Base-by-base conservation (phyloP, 2,113 vertebrate genomes). In the Peromyscus polionotus region DNA sequence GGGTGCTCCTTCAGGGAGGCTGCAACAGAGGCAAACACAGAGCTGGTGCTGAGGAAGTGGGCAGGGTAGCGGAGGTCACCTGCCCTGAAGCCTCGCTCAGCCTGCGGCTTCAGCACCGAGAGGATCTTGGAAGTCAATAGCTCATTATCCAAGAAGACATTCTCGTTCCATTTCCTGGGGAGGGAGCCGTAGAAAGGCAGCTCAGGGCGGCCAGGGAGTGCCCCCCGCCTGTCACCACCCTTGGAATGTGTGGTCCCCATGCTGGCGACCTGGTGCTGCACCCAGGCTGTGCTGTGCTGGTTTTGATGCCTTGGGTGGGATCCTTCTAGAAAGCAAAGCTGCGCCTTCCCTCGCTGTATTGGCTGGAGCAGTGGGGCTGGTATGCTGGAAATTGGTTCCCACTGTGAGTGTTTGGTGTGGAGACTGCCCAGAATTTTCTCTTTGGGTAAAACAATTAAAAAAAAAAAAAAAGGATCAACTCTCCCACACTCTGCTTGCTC, bases 71-170 rank as follows among this genome's bases (percentile, higher is more conserved):
- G 99, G 77, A 98, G 97, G 65, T 98, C 97, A 2, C 98, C 97
- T 0, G 95, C 80, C 75, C 96, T 31, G 95, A 98, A 88, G 91
- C 97, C 98, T n/a, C 92, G 84, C 88, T 98, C 98, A 0, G 98
- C 86, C 48, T 97, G 98, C 0, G 98, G 98, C 4, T 96, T 98
- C 81, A 99, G 97, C 39, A 98, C 98, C 0, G 98, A 98, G 87
- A 99, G 98, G 84, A 99, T 98, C 94, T 96, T 98, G 97, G 99
- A 99, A 75, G 99, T 99, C 94, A 99, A 96, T 48, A 99, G 98
- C 98, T 99, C 99, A 0, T 98, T 98, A 96, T 99, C 99, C 97
- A 99, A 96, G 95, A 99, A 98, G 77, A 99, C 97, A 77, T 98
- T 98, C 93, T 99, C 97, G 36, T 98, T 98, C 96, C 99, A 98